A percentile compares a stretch with the other conserved stretches of the same genome.
These are phyloP conservation scores for Pteronura brasiliensis DNA, from an alignment of 2,113 vertebrate genomes.

Conservation along the genomic window DNA sequence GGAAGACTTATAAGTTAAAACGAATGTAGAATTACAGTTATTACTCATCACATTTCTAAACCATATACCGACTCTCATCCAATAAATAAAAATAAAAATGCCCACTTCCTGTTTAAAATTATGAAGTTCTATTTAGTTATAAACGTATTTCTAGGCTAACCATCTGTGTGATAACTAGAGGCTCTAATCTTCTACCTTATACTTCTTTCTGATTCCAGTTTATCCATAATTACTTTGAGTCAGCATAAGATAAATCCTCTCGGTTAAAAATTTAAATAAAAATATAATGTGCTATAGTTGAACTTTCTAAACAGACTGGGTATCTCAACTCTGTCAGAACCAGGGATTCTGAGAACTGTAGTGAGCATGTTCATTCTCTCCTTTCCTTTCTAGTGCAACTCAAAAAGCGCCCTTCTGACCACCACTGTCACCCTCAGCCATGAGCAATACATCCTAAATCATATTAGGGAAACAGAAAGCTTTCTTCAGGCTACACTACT, in stretches of 20 bases:
- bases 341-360: neutral
- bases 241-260: neutral
- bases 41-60: neutral
- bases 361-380: neutral
- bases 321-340: neutral
- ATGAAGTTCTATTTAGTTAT: neutral
- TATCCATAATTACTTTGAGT: neutral
- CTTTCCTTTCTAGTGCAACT: neutral
- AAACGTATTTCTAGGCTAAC: neutral
- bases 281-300: neutral
- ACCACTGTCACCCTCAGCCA: neutral
- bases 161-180: neutral
- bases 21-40: neutral
- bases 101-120: neutral
- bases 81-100: neutral
- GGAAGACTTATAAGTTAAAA: neutral
- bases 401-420: neutral
- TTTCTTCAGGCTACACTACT: neutral
- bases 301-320: neutral
- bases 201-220: neutral
- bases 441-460: neutral
- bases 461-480: neutral
- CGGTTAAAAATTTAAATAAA: neutral
- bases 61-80: neutral
- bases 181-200: neutral